Base-by-base conservation (phyloP, 1,140 invertebrate species). In the Zelostemma sp. region DNA sequence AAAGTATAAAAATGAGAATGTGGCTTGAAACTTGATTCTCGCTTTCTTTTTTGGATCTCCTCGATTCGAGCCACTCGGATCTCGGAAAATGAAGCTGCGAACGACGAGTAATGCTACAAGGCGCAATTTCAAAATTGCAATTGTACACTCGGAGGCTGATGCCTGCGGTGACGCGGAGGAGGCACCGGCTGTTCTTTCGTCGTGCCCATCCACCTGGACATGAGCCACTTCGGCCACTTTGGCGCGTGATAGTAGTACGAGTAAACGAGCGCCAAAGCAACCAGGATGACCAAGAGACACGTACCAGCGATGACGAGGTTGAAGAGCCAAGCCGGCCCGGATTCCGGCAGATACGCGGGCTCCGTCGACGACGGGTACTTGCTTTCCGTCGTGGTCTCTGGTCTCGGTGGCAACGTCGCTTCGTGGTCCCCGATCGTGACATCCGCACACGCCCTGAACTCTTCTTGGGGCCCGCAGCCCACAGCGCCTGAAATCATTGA, bases 361-460 rank as follows among this genome's bases (percentile, higher is more conserved):
- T 77, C 75, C 1, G 76, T 78, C 0, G 76, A 68, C 0, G 61
- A 49, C 6, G 48, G 72, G 21, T 51, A 55, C 57, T 48, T 66
- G 0, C 53, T 73, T 8, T 73, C 45, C 5, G 50, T 58, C 6
- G 62, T 63, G 1, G 67, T 65, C 15, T 72, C 69, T 15, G 74
- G 75, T 47, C 64, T 35, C 45, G 77, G 75, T 45, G 72, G 76
- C 41, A 75, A 49, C 9, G 61, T 70, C 43, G 47, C 73, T 31
- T 79, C 79, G 12, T 85, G 73, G 25, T 89, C 88, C 0, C 87
- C 89, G 14, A 97, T 92, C 1, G 88, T 85, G 8, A 96, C 90
- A 74, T 96, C 95, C 0, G 94, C 91, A 72, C 95, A 96, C 0
- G 92, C 91, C 6, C 94, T 88, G 76, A 96, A 97, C 76, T 95